A percentile compares a stretch with the other conserved stretches of the same genome.
These are phyloP conservation scores for Tricholauxania praeusta DNA, from an alignment of 2,888 invertebrate species.

Conservation along the genomic window DNA sequence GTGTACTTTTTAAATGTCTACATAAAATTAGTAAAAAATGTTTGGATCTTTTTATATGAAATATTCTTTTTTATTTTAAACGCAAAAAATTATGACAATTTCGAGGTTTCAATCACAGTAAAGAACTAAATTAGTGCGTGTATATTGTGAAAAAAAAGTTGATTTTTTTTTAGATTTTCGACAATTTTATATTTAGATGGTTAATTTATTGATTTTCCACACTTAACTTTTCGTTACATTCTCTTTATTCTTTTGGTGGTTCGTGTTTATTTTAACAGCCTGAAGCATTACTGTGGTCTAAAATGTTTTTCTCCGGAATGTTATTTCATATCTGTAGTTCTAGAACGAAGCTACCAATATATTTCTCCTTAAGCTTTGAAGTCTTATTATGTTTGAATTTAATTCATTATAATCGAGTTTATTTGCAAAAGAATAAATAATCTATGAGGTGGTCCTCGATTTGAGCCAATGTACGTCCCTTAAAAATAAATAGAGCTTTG, in stretches of 20 bases:
- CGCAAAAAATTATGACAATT: slow-evolving; percentile 62
- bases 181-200: background rate
- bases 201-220: background rate
- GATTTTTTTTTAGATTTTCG: background rate
- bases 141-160: slow-evolving; percentile 25
- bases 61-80: slow-evolving; percentile 44
- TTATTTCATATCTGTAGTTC: no score
- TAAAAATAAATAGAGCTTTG: no score
- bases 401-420: no score
- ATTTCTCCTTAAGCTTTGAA: no score
- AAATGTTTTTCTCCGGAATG: no score
- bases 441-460: no score
- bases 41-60: slow-evolving; percentile 47
- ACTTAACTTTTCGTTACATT: background rate
- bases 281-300: background rate
- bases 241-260: slow-evolving; percentile 12
- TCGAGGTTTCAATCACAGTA: slow-evolving; percentile 58
- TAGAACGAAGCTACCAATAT: no score
- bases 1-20: slow-evolving; percentile 61
- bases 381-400: no score
- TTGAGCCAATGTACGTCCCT: no score
- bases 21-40: slow-evolving; percentile 44
- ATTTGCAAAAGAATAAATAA: no score
- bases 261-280: background rate
- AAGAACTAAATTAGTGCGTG: slow-evolving; percentile 38